Percentiles rank a stretch among this genome's conserved stretches.
These are phyloP conservation scores for Mystacornis crossleyi DNA, from an alignment of 2,113 vertebrate genomes.

Conservation along the genomic window DNA sequence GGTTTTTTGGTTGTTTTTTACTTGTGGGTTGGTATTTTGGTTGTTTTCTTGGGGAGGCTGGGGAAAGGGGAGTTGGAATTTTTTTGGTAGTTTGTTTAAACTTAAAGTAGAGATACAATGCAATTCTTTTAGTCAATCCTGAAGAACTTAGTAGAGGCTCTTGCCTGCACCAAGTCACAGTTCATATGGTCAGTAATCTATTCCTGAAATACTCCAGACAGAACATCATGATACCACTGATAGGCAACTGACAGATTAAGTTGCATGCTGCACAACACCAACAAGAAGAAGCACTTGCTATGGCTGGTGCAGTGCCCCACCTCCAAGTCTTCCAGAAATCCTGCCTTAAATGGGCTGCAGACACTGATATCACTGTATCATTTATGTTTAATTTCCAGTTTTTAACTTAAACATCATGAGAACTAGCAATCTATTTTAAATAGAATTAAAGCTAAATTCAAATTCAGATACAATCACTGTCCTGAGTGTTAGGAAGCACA, in stretches of 20 bases:
- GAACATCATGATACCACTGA: background rate
- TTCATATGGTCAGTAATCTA: background rate
- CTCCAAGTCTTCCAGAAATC: background rate
- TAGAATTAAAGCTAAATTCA: background rate
- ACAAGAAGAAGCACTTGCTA: background rate
- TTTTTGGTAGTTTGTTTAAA: background rate
- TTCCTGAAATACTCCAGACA: background rate
- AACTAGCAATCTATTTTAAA: background rate
- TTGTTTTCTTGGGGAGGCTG: background rate
- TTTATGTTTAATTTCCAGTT: background rate
- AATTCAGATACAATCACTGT: background rate
- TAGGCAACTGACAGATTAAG: background rate
- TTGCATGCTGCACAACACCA: background rate
- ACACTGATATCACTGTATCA: background rate
- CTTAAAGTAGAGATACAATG: background rate
- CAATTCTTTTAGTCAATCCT: background rate
- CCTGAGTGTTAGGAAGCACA: background rate
- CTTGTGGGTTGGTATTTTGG: background rate
- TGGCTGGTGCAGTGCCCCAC: background rate
- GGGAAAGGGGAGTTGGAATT: background rate
- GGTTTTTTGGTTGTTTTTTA: background rate
- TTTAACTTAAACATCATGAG: background rate
- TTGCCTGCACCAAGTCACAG: background rate
- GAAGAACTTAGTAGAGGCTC: background rate
- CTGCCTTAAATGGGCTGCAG: background rate